phyloP scores from a whole-genome alignment of 2,888 invertebrate species.

The Sphaerophoria rueppellii region DNA sequence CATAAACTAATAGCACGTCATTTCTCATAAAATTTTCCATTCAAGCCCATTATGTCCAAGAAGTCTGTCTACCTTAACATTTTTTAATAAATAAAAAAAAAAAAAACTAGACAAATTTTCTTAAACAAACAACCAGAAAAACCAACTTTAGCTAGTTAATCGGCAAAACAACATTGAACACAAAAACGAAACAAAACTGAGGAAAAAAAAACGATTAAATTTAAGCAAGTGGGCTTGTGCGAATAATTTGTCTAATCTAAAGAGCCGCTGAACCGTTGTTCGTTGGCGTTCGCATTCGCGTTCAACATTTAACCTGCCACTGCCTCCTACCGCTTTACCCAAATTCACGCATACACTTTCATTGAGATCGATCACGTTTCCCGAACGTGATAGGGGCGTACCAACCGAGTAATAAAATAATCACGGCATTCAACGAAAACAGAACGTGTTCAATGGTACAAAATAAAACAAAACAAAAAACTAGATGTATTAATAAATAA shows the following conservation, averaged over 20 bases:
- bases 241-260: slow-evolving; percentile 47
- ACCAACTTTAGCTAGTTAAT: neutral
- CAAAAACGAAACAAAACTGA: slow-evolving; percentile 3
- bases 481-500: slow-evolving; percentile 20
- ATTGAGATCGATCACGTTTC: slow-evolving; percentile 67
- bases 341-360: slow-evolving; percentile 32
- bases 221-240: slow-evolving; percentile 67
- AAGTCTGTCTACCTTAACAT: slow-evolving; percentile 37
- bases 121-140: slow-evolving; percentile 58
- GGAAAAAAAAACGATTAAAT: slow-evolving; percentile 34
- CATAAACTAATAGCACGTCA: slow-evolving; percentile 9
- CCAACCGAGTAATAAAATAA: slow-evolving; percentile 53
- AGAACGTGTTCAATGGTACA: slow-evolving; percentile 64
- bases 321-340: neutral
- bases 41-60: slow-evolving; percentile 25
- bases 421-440: slow-evolving; percentile 68
- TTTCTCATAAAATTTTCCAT: slow-evolving; percentile 34
- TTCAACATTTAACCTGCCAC: slow-evolving; percentile 21
- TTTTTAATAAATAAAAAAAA: slow-evolving; percentile 38
- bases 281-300: neutral
- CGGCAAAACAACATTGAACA: neutral
- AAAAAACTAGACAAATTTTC: slow-evolving; percentile 33
- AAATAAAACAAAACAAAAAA: slow-evolving; percentile 5
- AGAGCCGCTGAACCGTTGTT: slow-evolving; percentile 16
- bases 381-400: slow-evolving; percentile 73